Evolutionary conservation across 1,140 invertebrate species (phyloP).

Genomic region (Cherax destructor): DNA sequence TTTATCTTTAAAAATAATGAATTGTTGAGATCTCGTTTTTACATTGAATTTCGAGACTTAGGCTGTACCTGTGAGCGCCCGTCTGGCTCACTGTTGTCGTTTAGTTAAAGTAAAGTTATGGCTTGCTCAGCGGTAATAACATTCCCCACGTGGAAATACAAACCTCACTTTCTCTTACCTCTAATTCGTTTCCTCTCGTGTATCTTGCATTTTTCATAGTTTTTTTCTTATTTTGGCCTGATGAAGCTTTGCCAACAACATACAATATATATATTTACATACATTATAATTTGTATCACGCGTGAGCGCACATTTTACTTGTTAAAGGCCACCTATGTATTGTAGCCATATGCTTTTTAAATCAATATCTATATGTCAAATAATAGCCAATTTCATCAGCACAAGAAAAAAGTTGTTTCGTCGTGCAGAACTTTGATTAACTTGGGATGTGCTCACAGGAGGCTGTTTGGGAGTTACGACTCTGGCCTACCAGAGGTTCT

Average conservation of each 20-base stretch:
- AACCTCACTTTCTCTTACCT: too few relatives aligned
- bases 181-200: too few relatives aligned
- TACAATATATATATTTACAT: not conserved
- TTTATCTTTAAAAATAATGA: too few relatives aligned
- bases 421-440: not conserved
- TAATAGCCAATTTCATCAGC: not conserved
- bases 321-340: not conserved
- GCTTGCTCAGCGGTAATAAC: too few relatives aligned
- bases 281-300: not conserved
- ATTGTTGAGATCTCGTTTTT: too few relatives aligned
- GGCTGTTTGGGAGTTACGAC: conserved; percentile 5
- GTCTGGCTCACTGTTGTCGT: too few relatives aligned
- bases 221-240: too few relatives aligned
- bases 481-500: not conserved
- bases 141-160: too few relatives aligned
- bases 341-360: not conserved
- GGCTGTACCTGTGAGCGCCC: too few relatives aligned
- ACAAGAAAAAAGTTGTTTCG: not conserved
- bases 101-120: too few relatives aligned
- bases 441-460: not conserved
- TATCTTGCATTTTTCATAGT: too few relatives aligned
- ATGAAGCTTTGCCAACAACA: not conserved
- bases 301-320: not conserved
- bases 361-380: not conserved
- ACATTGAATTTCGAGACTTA: too few relatives aligned